phyloP scores from a whole-genome alignment of 2,113 vertebrate species.

The Cololabis saira region DNA sequence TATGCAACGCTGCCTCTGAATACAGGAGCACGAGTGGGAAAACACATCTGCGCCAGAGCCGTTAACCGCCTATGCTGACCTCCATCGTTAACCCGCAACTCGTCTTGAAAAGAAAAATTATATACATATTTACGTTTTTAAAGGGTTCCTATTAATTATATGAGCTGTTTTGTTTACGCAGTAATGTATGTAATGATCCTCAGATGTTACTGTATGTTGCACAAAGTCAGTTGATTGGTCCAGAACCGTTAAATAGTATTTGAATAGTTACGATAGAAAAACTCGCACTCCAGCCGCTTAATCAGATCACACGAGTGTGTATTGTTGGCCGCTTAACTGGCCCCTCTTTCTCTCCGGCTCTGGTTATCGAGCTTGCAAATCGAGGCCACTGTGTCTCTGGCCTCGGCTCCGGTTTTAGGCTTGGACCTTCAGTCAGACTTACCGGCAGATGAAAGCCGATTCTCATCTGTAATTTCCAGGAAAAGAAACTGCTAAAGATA shows the following conservation, averaged over 20 bases:
- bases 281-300: neutral
- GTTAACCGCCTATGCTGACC: conserved; percentile 30
- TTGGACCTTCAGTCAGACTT: conserved; percentile 33
- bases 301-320: neutral
- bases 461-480: conserved; percentile 58
- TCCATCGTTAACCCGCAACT: conserved; percentile 49
- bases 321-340: neutral
- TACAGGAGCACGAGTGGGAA: conserved; percentile 32
- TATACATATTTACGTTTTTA: conserved; percentile 55
- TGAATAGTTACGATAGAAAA: conserved; percentile 1
- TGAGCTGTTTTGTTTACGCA: conserved; percentile 48
- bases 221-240: conserved; percentile 1
- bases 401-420: conserved; percentile 35
- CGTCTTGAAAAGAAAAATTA: conserved; percentile 35
- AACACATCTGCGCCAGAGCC: conserved; percentile 34
- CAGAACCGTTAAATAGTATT: conserved; percentile 21
- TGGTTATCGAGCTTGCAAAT: conserved; percentile 8
- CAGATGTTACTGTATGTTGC: conserved; percentile 27
- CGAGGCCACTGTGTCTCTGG: conserved; percentile 24
- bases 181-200: conserved; percentile 38
- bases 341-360: neutral
- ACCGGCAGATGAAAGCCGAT: conserved; percentile 61
- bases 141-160: conserved; percentile 38
- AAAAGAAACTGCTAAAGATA: conserved; percentile 46
- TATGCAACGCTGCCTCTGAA: neutral